Conservation (phyloP, 2,888 invertebrate genomes). For the Mythimna vitellina region DNA sequence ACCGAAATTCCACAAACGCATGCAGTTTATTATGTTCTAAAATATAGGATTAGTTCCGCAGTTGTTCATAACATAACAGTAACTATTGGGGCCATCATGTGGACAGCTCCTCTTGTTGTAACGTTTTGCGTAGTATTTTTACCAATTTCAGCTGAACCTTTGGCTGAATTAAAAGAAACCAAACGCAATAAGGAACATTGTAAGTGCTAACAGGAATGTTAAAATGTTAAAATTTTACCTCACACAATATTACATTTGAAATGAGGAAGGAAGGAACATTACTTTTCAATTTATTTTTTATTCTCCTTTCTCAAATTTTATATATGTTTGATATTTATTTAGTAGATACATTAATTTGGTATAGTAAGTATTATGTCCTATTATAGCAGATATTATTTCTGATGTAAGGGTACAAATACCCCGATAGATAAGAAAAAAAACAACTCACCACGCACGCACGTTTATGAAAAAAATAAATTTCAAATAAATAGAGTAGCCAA, state of each 20-base stretch:
- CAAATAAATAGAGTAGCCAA: too few species aligned
- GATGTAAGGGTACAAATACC: too few species aligned
- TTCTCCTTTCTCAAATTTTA: neutral
- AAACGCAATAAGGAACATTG: slow-evolving; percentile 16
- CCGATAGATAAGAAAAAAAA: too few species aligned
- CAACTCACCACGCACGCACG: too few species aligned
- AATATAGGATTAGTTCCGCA: slow-evolving; percentile 16
- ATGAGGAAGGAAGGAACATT: too few species aligned
- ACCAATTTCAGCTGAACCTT: neutral
- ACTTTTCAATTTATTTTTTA: too few species aligned
- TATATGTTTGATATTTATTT: too few species aligned
- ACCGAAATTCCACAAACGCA: slow-evolving; percentile 7
- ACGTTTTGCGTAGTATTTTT: slow-evolving; percentile 5
- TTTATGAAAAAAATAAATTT: too few species aligned
- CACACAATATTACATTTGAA: neutral
- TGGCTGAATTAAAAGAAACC: neutral
- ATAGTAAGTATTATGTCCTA: too few species aligned
- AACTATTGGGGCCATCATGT: slow-evolving; percentile 13
- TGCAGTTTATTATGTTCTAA: slow-evolving; percentile 9
- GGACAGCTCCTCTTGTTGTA: neutral
- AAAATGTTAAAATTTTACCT: neutral
- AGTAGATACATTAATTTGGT: too few species aligned
- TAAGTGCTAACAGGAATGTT: neutral
- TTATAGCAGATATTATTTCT: too few species aligned
- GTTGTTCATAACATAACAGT: slow-evolving; percentile 2